Evolutionary conservation across 92 coral and sea anemone species (phyloP).

Genomic region (Siderastrea radians): DNA sequence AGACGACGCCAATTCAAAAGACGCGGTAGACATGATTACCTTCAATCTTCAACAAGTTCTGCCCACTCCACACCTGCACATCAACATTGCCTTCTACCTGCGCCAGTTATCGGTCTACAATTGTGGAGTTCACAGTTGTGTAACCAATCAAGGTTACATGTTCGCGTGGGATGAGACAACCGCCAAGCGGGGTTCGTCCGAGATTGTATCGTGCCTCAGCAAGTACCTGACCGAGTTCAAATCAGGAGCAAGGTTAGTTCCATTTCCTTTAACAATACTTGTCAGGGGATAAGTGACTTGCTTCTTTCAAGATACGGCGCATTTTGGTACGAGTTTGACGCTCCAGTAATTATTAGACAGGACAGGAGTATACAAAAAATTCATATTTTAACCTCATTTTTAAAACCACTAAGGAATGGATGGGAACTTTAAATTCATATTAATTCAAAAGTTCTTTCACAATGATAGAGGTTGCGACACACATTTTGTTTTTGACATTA

Average conservation of each 20-base stretch:
- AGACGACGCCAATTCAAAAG: background rate
- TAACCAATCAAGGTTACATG: conserved; percentile 26
- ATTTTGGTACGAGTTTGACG: no score
- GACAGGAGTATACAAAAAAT: no score
- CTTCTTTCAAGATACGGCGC: no score
- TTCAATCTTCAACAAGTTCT: conserved; percentile 46
- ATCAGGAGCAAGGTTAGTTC: background rate
- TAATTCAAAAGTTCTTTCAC: no score
- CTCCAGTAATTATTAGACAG: no score
- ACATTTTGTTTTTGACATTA: no score
- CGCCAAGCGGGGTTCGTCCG: conserved; percentile 10
- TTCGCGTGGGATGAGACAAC: conserved; percentile 31
- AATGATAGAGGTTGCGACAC: no score
- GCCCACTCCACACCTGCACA: conserved; percentile 20
- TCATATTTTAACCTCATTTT: no score
- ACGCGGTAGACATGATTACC: conserved; percentile 42
- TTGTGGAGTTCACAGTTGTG: conserved; percentile 40
- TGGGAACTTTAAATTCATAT: no score
- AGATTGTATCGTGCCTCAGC: conserved; percentile 20
- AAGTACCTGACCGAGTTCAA: background rate
- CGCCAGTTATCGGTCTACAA: conserved; percentile 38
- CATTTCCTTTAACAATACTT: no score
- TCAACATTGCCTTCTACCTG: conserved; percentile 1
- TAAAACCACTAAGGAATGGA: no score
- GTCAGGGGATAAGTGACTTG: no score